Evolutionary conservation across 2,113 vertebrate genomes (phyloP).

Genomic region (cattle (Bos taurus)): DNA sequence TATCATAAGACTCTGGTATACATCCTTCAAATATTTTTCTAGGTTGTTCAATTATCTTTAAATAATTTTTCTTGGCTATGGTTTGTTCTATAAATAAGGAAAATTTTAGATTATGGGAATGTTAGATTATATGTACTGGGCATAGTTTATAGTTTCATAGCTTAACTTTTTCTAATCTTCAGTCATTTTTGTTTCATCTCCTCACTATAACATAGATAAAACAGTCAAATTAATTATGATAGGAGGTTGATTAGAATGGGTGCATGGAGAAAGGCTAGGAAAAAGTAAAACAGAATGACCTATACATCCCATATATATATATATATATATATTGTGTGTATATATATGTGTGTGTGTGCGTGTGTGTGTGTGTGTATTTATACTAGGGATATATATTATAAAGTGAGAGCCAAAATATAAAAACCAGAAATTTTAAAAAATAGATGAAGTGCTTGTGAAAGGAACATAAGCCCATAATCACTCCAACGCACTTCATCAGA

Average conservation of each 20-base stretch:
- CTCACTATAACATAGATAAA: not conserved
- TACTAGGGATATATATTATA: not conserved
- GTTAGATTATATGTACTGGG: not conserved
- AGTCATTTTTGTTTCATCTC: not conserved
- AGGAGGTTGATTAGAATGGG: not conserved
- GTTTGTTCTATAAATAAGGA: not conserved
- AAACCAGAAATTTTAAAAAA: not conserved
- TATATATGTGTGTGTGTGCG: rapidly evolving
- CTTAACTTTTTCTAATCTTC: not conserved
- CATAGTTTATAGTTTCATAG: not conserved
- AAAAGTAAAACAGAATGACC: not conserved
- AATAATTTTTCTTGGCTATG: not conserved
- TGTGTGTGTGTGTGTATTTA: not conserved
- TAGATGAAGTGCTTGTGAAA: not conserved
- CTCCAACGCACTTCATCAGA: not conserved
- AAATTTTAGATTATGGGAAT: not conserved
- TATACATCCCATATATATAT: not conserved
- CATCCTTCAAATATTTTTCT: not conserved
- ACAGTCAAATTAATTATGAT: not conserved
- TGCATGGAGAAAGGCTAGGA: not conserved
- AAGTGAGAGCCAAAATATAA: not conserved
- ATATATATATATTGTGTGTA: too few species aligned
- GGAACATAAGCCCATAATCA: not conserved
- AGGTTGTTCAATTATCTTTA: not conserved
- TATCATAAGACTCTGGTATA: not conserved